phyloP scores from a whole-genome alignment of 2,113 vertebrate species.

The Vimba vimba region DNA sequence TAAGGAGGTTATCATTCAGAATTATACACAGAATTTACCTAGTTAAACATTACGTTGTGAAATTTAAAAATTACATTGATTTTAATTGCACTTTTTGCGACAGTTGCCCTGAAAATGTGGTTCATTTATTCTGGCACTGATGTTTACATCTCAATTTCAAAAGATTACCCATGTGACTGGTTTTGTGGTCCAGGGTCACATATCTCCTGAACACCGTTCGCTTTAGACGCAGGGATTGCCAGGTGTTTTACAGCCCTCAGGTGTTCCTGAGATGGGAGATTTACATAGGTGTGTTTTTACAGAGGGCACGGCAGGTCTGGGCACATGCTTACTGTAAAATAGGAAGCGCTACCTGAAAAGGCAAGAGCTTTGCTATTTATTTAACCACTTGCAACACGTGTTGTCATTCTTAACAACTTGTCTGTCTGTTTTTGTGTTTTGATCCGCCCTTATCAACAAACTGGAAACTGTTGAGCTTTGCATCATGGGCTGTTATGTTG shows the following conservation, averaged over 20 bases:
- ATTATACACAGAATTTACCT: too few species aligned
- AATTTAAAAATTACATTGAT: too few species aligned
- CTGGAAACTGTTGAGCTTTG: neutral
- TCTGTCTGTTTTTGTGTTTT: neutral
- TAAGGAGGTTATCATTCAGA: too few species aligned
- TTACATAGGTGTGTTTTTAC: conserved; percentile 44
- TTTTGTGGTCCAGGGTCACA: too few species aligned
- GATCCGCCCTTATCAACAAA: neutral
- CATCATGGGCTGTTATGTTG: neutral
- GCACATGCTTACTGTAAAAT: conserved; percentile 59
- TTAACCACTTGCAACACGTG: neutral
- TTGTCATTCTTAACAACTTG: neutral
- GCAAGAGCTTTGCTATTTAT: neutral
- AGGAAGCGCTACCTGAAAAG: conserved; percentile 44
- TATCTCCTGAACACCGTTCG: neutral
- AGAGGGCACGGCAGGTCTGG: conserved; percentile 48
- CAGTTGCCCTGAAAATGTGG: too few species aligned
- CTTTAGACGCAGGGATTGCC: neutral
- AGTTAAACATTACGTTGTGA: too few species aligned
- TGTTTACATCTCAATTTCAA: too few species aligned
- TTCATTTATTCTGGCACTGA: too few species aligned
- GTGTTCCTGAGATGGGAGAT: neutral
- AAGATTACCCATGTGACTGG: too few species aligned
- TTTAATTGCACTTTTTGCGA: too few species aligned
- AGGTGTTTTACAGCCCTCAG: conserved; percentile 30